phyloP scores from a whole-genome alignment of 2,888 invertebrate species.

The Caenorhabditis afra region DNA sequence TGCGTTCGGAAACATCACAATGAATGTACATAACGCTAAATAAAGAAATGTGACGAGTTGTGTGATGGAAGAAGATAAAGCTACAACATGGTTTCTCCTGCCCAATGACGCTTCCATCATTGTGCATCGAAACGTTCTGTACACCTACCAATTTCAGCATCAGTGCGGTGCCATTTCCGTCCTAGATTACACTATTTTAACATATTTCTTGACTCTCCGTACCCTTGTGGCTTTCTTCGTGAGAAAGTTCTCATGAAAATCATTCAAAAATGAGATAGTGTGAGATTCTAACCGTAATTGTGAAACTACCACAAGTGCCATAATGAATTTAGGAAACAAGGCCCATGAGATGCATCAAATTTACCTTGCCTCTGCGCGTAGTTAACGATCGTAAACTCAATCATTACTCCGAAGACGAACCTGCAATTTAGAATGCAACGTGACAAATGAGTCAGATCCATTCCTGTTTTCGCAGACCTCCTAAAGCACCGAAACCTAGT shows the following conservation, averaged over 20 bases:
- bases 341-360: slow-evolving; percentile 3
- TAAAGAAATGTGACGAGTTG: slow-evolving; percentile 20
- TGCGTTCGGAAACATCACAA: slow-evolving; percentile 45
- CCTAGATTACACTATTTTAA: slow-evolving; percentile 61
- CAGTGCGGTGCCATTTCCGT: slow-evolving; percentile 71
- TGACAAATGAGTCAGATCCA: slow-evolving; percentile 1
- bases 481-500: slow-evolving; percentile 4
- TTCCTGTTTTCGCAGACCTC: slow-evolving; percentile 7
- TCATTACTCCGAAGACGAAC: slow-evolving; percentile 76
- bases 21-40: slow-evolving; percentile 42
- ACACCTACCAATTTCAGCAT: slow-evolving; percentile 67
- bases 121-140: slow-evolving; percentile 9
- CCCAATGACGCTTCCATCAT: slow-evolving; percentile 35
- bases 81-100: slow-evolving; percentile 45
- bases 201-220: slow-evolving; percentile 38
- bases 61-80: slow-evolving; percentile 53
- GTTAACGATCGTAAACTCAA: slow-evolving; percentile 75
- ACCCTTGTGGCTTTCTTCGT: slow-evolving; percentile 14
- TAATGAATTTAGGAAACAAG: slow-evolving; percentile 8
- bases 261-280: slow-evolving; percentile 54
- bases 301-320: slow-evolving; percentile 58
- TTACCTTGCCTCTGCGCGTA: slow-evolving; percentile 74
- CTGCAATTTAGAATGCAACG: slow-evolving; percentile 38
- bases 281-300: slow-evolving; percentile 42
- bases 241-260: slow-evolving; percentile 23